These are phyloP conservation scores for Cecropterus lyciades DNA, from an alignment of 1,140 invertebrate genomes.

Conservation along the genomic window DNA sequence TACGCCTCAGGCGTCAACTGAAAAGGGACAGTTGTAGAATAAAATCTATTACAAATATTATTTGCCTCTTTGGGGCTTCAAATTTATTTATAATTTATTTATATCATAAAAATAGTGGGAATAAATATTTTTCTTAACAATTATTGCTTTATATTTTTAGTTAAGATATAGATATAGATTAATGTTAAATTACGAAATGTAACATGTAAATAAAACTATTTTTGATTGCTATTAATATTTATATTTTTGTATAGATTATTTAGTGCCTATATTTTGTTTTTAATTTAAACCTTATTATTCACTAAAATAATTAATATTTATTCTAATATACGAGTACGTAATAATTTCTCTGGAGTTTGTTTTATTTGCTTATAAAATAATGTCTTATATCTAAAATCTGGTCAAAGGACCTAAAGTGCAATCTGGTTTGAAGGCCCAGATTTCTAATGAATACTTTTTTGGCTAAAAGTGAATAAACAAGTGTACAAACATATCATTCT, in stretches of 20 bases:
- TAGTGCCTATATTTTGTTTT: not conserved
- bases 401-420: not conserved
- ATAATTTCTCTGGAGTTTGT: not conserved
- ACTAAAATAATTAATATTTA: too few species aligned
- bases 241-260: conserved; percentile 2
- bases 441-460: not conserved
- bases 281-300: not conserved
- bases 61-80: too few species aligned
- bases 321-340: conserved; percentile 2
- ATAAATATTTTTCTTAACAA: too few species aligned
- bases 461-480: not conserved
- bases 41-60: too few species aligned
- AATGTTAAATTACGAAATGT: not conserved
- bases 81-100: too few species aligned
- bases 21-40: too few species aligned
- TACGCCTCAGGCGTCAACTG: too few species aligned
- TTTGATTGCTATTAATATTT: not conserved
- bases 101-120: too few species aligned
- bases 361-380: too few species aligned
- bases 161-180: too few species aligned
- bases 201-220: not conserved
- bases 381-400: conserved; percentile 4
- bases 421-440: conserved; percentile 11
- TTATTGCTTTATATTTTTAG: too few species aligned
- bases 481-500: conserved; percentile 1